Conservation (phyloP, 2,888 invertebrate species). For the Catocala fraxini region DNA sequence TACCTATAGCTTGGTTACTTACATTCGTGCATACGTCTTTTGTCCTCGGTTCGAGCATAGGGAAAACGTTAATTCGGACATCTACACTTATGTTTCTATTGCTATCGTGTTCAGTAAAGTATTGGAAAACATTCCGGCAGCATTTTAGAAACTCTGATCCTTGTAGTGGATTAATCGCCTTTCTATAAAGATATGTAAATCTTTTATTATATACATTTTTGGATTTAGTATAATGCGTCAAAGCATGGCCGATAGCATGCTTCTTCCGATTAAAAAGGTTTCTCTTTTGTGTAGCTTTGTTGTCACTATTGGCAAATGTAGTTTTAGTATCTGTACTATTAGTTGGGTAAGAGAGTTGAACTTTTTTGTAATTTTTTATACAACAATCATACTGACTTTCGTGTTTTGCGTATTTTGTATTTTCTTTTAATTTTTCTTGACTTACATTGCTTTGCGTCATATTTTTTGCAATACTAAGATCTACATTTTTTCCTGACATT, state of each 20-base stretch:
- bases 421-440: neutral
- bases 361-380: too few relatives aligned
- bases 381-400: too few relatives aligned
- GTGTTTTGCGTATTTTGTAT: neutral
- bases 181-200: conserved; percentile 54
- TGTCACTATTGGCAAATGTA: conserved; percentile 1
- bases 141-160: conserved; percentile 52
- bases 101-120: conserved; percentile 57
- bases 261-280: conserved; percentile 32
- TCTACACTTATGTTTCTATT: conserved; percentile 68
- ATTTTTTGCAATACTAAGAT: neutral
- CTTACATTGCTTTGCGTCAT: neutral
- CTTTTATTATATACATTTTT: conserved; percentile 50
- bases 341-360: too few relatives aligned
- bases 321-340: conserved; percentile 8
- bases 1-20: conserved; percentile 20
- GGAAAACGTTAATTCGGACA: conserved; percentile 66
- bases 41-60: conserved; percentile 42
- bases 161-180: conserved; percentile 41
- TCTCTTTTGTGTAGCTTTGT: conserved; percentile 3
- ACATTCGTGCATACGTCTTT: conserved; percentile 37
- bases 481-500: conserved; percentile 12
- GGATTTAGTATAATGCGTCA: conserved; percentile 22
- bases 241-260: conserved; percentile 16
- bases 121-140: conserved; percentile 62